These are phyloP conservation scores for Mellivora capensis DNA, from an alignment of 2,113 vertebrate genomes.

Conservation along the genomic window DNA sequence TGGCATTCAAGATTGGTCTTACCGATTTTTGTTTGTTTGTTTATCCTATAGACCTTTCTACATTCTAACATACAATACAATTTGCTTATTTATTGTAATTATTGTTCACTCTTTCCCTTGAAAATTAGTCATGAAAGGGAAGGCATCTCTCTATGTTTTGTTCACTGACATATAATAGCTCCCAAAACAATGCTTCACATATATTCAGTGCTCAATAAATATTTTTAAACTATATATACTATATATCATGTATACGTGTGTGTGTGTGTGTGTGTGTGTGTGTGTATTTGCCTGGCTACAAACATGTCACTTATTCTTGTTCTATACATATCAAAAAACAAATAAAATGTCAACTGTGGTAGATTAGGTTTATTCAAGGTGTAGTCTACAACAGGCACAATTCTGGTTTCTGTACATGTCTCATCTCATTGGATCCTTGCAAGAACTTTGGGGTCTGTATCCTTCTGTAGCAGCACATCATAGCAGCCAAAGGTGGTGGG, in stretches of 20 bases:
- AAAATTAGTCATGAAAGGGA: not conserved
- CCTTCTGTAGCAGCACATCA: not conserved
- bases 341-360: not conserved
- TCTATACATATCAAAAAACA: not conserved
- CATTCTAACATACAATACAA: not conserved
- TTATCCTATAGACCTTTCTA: not conserved
- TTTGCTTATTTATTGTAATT: not conserved
- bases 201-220: not conserved
- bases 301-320: not conserved
- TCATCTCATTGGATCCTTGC: not conserved
- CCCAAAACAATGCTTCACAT: not conserved
- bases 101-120: not conserved
- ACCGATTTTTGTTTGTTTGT: not conserved
- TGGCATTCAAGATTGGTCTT: not conserved
- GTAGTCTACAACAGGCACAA: not conserved
- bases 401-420: not conserved
- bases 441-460: not conserved
- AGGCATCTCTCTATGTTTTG: not conserved
- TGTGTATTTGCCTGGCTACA: not conserved
- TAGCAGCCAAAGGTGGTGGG: not conserved
- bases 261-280: too few relatives aligned
- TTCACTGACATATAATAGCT: not conserved
- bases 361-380: not conserved
- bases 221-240: not conserved
- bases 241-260: too few relatives aligned